Evolutionary conservation across 2,888 invertebrate genomes (phyloP), one percentile per base, ranked within the genome.

Genomic region (Acanthacorydalis orientalis): DNA sequence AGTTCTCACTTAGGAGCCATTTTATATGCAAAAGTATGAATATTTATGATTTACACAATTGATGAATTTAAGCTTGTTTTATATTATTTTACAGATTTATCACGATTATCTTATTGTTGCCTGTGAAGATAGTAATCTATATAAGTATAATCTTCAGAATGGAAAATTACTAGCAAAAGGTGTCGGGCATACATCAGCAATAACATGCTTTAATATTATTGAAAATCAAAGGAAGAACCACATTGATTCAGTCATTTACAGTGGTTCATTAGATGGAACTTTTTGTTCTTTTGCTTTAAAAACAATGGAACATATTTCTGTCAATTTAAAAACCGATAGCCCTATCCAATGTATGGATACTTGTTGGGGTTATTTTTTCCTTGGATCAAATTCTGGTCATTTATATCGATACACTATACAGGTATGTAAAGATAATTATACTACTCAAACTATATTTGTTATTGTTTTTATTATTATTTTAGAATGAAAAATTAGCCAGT

Each of bases 341-440:
- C 77, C 81, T 0, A 71, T 84, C 51, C 83, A 83, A 57, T 81
- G 83, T 14, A 79, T 85, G 73, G 83, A 83, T 53, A 67, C 75
- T 31, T 73, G 76, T 1, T 85, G 84, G 84, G 77, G 75, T 52
- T 74, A 72, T 6, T 71, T 83, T 35, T 86, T 77, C 57, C 73
- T 84, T 33, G 85, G 85, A 39, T 80, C 83, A 1, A 73, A 77
- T 53, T 77, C 77, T 53, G 85, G 86, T 14, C 77, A 77, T 54
- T 74, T 86, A 11, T 70, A 78, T 44, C 77, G 78, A 52, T 83
- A 77, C 60, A 74, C 79, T 56, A 72, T 78, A 56, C 74, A 75
- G 72, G 84, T 83, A 62, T 55, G 57, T 15, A 2, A 11, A n/a
- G 2, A 35, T 15, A 46, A 39, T 37, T 4, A 23, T 23, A 23